Conservation (phyloP, 2,888 invertebrate species). For the Bedellia somnulentella region DNA sequence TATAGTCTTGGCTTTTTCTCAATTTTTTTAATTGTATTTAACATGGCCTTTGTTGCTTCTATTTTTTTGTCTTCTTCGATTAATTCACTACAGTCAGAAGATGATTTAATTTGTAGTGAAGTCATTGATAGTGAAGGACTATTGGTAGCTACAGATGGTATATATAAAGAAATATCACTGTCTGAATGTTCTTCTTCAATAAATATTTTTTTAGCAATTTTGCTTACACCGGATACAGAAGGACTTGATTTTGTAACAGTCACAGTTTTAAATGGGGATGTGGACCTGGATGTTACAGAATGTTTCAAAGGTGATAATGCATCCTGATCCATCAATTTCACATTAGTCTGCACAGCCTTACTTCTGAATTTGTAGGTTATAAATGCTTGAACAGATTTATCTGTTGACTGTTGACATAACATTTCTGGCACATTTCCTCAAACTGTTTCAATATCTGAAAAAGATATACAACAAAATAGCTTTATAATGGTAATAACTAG, state of each 20-base stretch:
- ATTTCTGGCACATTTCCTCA: too few relatives aligned
- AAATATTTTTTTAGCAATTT: neutral
- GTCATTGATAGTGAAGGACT: conserved; percentile 2
- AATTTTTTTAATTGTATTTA: conserved; percentile 8
- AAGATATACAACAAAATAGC: too few relatives aligned
- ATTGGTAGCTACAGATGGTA: neutral
- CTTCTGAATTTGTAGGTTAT: conserved; percentile 8
- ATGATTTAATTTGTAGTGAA: conserved; percentile 10
- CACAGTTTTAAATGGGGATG: conserved; percentile 8
- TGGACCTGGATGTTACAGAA: conserved; percentile 2
- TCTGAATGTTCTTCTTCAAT: conserved; percentile 1
- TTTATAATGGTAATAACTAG: too few relatives aligned
- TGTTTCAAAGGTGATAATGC: conserved; percentile 8
- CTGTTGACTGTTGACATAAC: too few relatives aligned
- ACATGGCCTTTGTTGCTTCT: conserved; percentile 5
- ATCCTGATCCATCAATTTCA: conserved; percentile 7
- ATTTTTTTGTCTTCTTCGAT: conserved; percentile 10
- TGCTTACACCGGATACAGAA: neutral
- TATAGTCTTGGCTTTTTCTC: conserved; percentile 9
- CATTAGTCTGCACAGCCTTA: conserved; percentile 8
- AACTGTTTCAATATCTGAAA: too few relatives aligned
- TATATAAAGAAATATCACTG: conserved; percentile 2
- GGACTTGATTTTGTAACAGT: neutral
- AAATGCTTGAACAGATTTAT: conserved; percentile 9
- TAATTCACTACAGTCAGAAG: conserved; percentile 12